Conservation (phyloP, 2,113 vertebrate species). For the Butorides virescens region DNA sequence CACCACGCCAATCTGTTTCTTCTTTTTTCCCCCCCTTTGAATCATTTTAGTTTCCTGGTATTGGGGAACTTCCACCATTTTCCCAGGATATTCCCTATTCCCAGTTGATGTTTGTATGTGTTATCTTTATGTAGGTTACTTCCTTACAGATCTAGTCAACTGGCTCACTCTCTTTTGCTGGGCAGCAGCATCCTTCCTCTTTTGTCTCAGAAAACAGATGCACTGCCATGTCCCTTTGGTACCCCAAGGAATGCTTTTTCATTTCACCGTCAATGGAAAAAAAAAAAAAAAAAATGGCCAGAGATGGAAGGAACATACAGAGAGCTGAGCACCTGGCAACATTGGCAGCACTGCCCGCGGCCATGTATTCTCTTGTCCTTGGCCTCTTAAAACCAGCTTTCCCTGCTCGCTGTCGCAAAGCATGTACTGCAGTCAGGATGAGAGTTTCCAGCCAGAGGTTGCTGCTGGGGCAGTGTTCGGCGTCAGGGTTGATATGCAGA, state of each 20-base stretch:
- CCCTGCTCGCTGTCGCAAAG: fast-evolving
- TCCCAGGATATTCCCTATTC: neutral
- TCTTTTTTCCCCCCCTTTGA: neutral
- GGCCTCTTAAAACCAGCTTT: neutral
- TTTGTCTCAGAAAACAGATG: neutral
- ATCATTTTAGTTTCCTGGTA: neutral
- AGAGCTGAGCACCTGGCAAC: neutral
- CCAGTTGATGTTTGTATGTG: neutral
- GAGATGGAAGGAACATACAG: neutral
- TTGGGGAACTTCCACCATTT: neutral
- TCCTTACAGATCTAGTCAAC: neutral
- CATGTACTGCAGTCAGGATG: neutral
- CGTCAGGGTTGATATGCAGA: neutral
- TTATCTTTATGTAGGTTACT: neutral
- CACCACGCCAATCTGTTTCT: neutral
- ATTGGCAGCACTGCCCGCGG: fast-evolving
- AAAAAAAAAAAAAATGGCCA: neutral
- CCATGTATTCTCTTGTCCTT: neutral
- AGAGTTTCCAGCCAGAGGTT: neutral
- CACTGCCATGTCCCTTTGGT: neutral
- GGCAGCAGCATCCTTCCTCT: neutral
- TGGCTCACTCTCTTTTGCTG: neutral
- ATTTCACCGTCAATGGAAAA: neutral
- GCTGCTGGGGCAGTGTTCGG: fast-evolving
- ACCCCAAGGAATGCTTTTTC: neutral